Conservation (phyloP, 2,888 invertebrate species). For the Dyspetes luteomarginatus region DNA sequence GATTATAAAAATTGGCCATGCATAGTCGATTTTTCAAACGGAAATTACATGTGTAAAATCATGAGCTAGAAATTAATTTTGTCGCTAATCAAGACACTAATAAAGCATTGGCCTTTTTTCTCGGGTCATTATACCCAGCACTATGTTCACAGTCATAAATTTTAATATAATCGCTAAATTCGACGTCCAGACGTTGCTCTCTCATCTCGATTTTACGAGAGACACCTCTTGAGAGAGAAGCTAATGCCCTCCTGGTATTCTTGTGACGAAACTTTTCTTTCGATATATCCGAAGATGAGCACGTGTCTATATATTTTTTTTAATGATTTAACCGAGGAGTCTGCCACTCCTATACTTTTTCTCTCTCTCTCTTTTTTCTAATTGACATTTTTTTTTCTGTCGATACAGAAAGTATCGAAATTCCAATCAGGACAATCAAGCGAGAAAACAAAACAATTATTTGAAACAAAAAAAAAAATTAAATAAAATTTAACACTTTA, state of each 20-base stretch:
- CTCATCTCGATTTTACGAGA: too few species aligned
- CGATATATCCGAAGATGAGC: not conserved
- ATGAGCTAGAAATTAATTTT: not conserved
- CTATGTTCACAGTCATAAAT: not conserved
- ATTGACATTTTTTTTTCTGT: not conserved
- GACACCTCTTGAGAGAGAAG: too few species aligned
- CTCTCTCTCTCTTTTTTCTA: not conserved
- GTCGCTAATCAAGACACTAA: too few species aligned
- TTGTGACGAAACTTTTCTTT: not conserved
- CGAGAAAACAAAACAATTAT: not conserved
- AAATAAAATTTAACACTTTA: not conserved
- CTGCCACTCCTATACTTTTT: not conserved
- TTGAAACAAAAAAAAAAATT: not conserved
- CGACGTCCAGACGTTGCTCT: too few species aligned
- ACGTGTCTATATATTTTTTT: not conserved
- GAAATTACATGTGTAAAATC: too few species aligned
- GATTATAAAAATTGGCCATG: too few species aligned
- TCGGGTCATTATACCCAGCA: not conserved
- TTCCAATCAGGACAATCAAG: not conserved
- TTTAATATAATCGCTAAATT: not conserved
- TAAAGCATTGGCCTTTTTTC: not conserved
- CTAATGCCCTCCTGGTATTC: not conserved
- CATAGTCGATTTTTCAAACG: too few species aligned
- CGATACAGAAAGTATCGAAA: not conserved
- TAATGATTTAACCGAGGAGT: not conserved